These are phyloP conservation scores for Callinectes sapidus DNA, from an alignment of 2,888 invertebrate species.

Conservation along the genomic window DNA sequence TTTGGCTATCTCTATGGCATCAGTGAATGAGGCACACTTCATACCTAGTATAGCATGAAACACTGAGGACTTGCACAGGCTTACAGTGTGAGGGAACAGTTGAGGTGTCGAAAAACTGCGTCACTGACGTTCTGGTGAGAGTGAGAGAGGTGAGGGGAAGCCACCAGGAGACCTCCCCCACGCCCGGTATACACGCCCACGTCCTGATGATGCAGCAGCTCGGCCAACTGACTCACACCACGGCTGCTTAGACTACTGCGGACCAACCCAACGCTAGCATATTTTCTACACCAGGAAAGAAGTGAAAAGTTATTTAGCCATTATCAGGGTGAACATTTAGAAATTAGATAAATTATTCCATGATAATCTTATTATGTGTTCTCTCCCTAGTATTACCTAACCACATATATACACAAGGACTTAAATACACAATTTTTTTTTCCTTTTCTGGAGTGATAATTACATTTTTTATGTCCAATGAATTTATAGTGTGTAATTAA, in stretches of 20 bases:
- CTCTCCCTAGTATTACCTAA: too few relatives aligned
- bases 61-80: not conserved
- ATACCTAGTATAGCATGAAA: not conserved
- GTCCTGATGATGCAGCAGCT: not conserved
- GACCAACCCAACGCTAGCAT: not conserved
- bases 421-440: too few relatives aligned
- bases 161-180: conserved; percentile 10
- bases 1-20: too few relatives aligned
- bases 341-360: not conserved
- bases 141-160: not conserved
- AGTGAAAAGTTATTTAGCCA: not conserved
- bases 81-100: not conserved
- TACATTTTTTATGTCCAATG: too few relatives aligned
- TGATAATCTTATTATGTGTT: not conserved
- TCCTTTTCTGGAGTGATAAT: too few relatives aligned
- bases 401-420: too few relatives aligned
- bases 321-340: not conserved
- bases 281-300: conserved; percentile 14
- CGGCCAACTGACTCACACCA: not conserved
- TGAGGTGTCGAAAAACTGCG: not conserved
- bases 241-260: conserved; percentile 19
- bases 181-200: conserved; percentile 32
- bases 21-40: not conserved
- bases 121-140: not conserved
- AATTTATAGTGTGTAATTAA: too few relatives aligned